Conservation (phyloP, 2,113 vertebrate genomes). For the Grallaria varia region DNA sequence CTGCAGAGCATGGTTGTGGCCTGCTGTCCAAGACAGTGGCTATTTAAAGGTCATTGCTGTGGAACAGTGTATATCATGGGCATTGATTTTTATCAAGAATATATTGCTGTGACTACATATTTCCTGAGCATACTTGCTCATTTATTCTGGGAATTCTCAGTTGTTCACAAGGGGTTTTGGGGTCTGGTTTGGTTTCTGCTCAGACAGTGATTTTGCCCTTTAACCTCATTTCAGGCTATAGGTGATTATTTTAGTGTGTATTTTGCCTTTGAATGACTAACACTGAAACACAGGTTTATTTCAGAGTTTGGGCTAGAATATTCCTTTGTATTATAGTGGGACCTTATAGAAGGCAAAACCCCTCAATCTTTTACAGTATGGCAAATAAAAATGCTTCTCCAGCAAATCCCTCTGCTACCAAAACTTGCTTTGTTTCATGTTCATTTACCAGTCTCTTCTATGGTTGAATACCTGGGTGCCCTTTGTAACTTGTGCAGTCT, state of each 20-base stretch:
- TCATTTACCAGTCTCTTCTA: neutral
- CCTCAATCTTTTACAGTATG: neutral
- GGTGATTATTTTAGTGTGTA: neutral
- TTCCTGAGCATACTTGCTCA: neutral
- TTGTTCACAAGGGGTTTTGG: neutral
- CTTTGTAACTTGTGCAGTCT: neutral
- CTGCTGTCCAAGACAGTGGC: neutral
- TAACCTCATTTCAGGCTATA: neutral
- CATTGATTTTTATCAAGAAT: neutral
- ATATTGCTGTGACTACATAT: neutral
- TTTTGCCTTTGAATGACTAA: neutral
- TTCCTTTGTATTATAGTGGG: neutral
- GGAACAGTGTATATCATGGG: neutral
- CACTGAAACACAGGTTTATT: neutral
- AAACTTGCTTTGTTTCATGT: neutral
- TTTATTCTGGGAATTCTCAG: neutral
- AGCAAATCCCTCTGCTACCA: neutral
- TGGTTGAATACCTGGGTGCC: neutral
- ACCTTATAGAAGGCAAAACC: neutral
- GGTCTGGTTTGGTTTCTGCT: neutral
- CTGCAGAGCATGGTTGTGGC: neutral
- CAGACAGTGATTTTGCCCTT: rapidly evolving
- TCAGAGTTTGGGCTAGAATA: neutral
- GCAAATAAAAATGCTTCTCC: neutral
- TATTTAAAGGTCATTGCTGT: neutral